A percentile compares a stretch with the other conserved stretches of the same genome.
Conservation (phyloP, 2,888 invertebrate species). For the Cephus pygmeus region DNA sequence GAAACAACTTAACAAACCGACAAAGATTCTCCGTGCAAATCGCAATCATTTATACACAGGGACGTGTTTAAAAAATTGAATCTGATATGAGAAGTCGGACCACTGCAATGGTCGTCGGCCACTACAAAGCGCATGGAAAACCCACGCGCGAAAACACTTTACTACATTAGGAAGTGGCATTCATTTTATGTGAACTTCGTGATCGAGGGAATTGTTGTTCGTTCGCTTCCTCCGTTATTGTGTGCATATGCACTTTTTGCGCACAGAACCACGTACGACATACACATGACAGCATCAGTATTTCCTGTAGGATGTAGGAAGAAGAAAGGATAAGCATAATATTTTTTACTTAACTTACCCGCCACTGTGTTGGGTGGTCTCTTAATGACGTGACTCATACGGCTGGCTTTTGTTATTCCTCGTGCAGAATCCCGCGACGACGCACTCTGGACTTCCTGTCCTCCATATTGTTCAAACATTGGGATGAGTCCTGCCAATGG, state of each 20-base stretch:
- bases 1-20: not conserved
- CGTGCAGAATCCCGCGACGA: conserved; percentile 24
- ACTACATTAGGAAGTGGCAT: conserved; percentile 31
- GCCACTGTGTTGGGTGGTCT: conserved; percentile 22
- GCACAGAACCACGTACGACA: not conserved
- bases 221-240: not conserved
- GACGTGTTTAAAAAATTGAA: not conserved
- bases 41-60: not conserved
- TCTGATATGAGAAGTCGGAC: not conserved
- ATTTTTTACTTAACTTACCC: not conserved
- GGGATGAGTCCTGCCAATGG: not conserved
- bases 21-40: not conserved
- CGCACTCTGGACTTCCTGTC: conserved; percentile 25
- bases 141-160: conserved; percentile 35
- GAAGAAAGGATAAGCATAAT: not conserved
- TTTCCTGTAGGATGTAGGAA: not conserved
- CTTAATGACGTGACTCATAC: conserved; percentile 20
- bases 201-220: conserved; percentile 26
- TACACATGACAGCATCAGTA: not conserved
- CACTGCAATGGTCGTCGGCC: not conserved
- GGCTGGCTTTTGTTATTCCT: conserved; percentile 27
- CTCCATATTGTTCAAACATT: conserved; percentile 29
- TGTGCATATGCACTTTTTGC: not conserved
- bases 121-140: not conserved
- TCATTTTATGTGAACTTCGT: conserved; percentile 35